These are phyloP conservation scores for Cariama cristata DNA, from an alignment of 2,113 vertebrate species.

Conservation along the genomic window DNA sequence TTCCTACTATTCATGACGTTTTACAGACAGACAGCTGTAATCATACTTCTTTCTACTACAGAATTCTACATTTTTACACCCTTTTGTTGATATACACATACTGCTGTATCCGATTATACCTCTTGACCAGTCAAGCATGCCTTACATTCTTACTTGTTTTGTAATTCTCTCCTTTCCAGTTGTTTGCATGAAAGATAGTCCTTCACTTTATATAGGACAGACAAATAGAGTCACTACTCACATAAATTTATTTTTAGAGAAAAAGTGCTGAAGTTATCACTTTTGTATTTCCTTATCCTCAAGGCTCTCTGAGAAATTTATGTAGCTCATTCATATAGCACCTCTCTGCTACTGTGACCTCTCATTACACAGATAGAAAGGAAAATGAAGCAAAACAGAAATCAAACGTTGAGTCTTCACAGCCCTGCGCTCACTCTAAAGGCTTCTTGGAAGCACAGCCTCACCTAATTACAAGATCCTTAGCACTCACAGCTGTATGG, in stretches of 20 bases:
- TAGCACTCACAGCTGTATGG: background rate
- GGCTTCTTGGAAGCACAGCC: background rate
- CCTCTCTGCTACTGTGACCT: background rate
- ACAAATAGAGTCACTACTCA: background rate
- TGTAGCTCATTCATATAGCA: background rate
- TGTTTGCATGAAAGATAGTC: background rate
- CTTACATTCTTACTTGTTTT: background rate
- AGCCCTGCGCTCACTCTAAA: background rate
- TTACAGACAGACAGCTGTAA: background rate
- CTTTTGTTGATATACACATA: background rate
- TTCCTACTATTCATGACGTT: background rate
- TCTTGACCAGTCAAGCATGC: background rate
- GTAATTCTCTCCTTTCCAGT: background rate
- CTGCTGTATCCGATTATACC: background rate
- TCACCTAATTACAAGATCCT: background rate
- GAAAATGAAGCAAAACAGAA: background rate
- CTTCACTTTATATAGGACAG: background rate
- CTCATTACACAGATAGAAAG: background rate
- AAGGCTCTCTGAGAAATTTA: background rate
- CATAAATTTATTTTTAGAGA: background rate
- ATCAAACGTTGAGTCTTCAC: background rate
- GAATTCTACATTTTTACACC: background rate
- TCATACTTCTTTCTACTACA: background rate
- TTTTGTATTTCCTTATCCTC: background rate
- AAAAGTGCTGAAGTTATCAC: background rate